Percentiles rank a stretch among this genome's conserved stretches.
Evolutionary conservation across 1,140 invertebrate species (phyloP).

Genomic region (Lerema accius): DNA sequence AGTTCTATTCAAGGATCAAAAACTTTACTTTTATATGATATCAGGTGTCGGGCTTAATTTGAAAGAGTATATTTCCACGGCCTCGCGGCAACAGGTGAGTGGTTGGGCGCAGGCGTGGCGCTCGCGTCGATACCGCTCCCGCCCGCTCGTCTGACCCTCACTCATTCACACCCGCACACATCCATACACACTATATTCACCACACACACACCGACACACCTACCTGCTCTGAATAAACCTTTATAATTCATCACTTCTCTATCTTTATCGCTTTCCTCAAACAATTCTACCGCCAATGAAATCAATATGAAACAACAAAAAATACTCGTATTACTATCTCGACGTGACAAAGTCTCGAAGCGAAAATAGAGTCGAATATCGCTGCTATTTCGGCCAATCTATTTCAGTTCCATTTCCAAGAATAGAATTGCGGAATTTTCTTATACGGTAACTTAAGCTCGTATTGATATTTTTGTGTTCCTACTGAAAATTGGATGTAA

Average conservation of each 20-base stretch:
- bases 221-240: constrained; percentile 18
- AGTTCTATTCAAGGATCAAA: no score
- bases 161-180: constrained; percentile 68
- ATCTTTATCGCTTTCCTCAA: constrained; percentile 6
- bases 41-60: constrained; percentile 76
- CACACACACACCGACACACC: constrained; percentile 31
- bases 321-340: constrained; percentile 2
- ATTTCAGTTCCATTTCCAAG: constrained; percentile 3
- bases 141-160: constrained; percentile 47
- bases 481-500: no score
- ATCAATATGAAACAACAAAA: constrained; percentile 8
- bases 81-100: constrained; percentile 76
- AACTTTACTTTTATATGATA: constrained; percentile 69
- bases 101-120: constrained; percentile 66
- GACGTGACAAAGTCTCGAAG: neutral
- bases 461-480: no score
- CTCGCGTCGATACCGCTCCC: constrained; percentile 72
- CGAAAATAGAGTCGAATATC: constrained; percentile 3
- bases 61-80: constrained; percentile 78
- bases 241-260: neutral
- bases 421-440: constrained; percentile 7
- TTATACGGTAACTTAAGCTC: no score
- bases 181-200: constrained; percentile 16
- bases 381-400: neutral
- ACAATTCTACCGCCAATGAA: constrained; percentile 4